These are phyloP conservation scores for Protosalanx chinensis DNA, from an alignment of 2,797 vertebrate species.

Conservation along the genomic window DNA sequence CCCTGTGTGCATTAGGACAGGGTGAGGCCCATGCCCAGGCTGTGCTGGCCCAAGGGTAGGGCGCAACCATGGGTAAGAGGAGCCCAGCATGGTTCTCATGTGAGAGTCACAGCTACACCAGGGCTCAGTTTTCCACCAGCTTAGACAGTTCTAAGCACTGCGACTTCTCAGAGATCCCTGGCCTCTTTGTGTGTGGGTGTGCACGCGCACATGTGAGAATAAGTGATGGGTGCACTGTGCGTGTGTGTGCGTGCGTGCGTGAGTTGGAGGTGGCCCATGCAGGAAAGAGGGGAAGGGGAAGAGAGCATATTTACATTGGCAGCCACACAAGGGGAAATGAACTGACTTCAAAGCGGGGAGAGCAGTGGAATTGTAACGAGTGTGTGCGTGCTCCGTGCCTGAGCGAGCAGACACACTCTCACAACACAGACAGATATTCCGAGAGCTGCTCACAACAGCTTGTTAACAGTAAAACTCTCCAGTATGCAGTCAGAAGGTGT, in stretches of 20 bases:
- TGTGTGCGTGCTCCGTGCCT: conserved; percentile 64
- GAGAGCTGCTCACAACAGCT: conserved; percentile 28
- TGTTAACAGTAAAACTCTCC: conserved; percentile 26
- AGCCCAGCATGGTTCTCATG: conserved; percentile 45
- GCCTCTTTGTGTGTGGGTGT: not conserved
- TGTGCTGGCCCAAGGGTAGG: conserved; percentile 76
- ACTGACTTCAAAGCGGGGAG: conserved; percentile 80
- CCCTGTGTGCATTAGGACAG: conserved; percentile 46
- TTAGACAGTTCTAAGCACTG: conserved; percentile 59
- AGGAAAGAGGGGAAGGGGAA: conserved; percentile 65
- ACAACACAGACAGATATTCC: conserved; percentile 60
- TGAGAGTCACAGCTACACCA: conserved; percentile 29
- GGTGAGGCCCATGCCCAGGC: conserved; percentile 64
- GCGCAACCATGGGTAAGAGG: conserved; percentile 68
- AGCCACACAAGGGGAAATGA: conserved; percentile 75
- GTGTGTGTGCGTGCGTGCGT: conserved; percentile 38
- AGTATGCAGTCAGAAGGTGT: too few relatives aligned
- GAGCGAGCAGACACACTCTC: conserved; percentile 60
- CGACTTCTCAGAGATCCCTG: conserved; percentile 7
- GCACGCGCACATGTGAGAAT: conserved; percentile 14
- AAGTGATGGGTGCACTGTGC: not conserved
- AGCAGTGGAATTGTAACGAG: conserved; percentile 67
- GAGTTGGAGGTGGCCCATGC: conserved; percentile 61
- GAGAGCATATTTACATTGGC: conserved; percentile 79
- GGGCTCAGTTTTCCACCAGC: conserved; percentile 45